A percentile compares a stretch with the other conserved stretches of the same genome.
Conservation (phyloP, 2,888 invertebrate species). For the Drosophila percnosoma region DNA sequence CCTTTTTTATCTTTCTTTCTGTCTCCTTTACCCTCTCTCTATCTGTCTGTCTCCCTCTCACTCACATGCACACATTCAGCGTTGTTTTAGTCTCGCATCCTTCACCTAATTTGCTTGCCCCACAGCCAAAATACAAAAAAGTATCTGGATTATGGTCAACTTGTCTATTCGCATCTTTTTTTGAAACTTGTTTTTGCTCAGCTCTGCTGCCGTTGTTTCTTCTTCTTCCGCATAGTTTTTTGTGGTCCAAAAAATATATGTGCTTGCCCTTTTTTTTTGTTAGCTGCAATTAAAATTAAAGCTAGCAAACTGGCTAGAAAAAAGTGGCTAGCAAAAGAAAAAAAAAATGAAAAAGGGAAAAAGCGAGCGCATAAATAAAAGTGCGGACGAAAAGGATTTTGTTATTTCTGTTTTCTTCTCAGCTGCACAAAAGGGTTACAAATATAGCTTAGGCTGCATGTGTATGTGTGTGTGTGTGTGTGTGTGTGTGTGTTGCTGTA, state of each 20-base stretch:
- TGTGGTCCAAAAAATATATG: slow-evolving; percentile 31
- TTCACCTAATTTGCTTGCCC: slow-evolving; percentile 67
- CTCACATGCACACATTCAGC: not conserved
- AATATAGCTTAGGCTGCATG: slow-evolving; percentile 26
- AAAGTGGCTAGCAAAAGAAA: slow-evolving; percentile 4
- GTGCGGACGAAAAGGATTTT: slow-evolving; percentile 25
- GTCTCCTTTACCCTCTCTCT: not conserved
- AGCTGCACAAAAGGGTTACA: slow-evolving; percentile 46
- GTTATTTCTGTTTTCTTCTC: not conserved
- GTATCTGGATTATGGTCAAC: slow-evolving; percentile 65
- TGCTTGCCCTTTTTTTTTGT: not conserved
- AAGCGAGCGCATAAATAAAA: slow-evolving; percentile 26
- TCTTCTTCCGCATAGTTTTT: slow-evolving; percentile 7
- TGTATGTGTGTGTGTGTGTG: slow-evolving; percentile 1
- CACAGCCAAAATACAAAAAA: slow-evolving; percentile 33
- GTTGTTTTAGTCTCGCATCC: slow-evolving; percentile 61
- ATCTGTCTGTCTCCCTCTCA: not conserved
- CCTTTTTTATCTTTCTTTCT: not conserved
- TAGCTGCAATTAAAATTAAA: slow-evolving; percentile 47
- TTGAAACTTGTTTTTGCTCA: not conserved
- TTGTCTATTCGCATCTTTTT: slow-evolving; percentile 33
- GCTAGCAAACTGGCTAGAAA: slow-evolving; percentile 3
- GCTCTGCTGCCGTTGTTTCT: not conserved
- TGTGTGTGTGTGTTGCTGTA: slow-evolving; percentile 29
- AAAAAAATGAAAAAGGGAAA: not conserved